Evolutionary conservation across 2,113 vertebrate species (phyloP), one percentile per base, ranked within the genome.

Genomic region (Alces alces): DNA sequence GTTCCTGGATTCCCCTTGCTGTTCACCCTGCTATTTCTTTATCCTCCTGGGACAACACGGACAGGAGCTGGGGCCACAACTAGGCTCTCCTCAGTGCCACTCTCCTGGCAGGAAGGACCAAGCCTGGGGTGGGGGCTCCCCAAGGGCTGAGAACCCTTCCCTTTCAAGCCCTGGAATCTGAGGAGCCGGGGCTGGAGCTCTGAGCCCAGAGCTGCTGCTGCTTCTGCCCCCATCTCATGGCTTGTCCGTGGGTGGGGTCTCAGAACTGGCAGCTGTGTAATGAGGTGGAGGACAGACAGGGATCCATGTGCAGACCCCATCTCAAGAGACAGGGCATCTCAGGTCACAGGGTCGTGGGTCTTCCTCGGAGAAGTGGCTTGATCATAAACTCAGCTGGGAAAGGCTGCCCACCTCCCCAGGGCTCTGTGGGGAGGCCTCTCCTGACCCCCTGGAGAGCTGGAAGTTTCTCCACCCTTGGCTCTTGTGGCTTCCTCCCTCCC

Each of bases 281-380:
- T 5, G 33, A 30, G 0, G n/a, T 2, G 23, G 33, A 6, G 3
- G 21, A 27, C 7, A 1, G 47, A 21, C 4, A 16, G 30, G 14
- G 30, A 33, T 55, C 8, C 21, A 64, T 9, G 17, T 5, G 58
- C 27, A 52, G 73, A 64, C 12, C 5, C 3, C 43, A 13, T 73
- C 85, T 61, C 0, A 0, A 47, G 64, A 14, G 36, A 39, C 23
- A 5, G 3, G 16, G 2, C 30, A 19, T 83, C 76, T 66, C 78
- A 78, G 19, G 13, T 83, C 83, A 15, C 6, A 87, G 61, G 39
- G 21, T 60, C 70, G 36, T 1, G 25, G 33, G 19, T 30, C 84
- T 45, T 64, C 25, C 45, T 33, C n/a, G 50, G 83, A 33, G 45
- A 80, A n/a, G 5, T 73, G 64, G 73, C 55, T 33, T 33, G 28